Percentiles rank a stretch among this genome's conserved stretches.
Evolutionary conservation across 2,888 invertebrate species (phyloP).

Genomic region (Drosophila neotestacea): DNA sequence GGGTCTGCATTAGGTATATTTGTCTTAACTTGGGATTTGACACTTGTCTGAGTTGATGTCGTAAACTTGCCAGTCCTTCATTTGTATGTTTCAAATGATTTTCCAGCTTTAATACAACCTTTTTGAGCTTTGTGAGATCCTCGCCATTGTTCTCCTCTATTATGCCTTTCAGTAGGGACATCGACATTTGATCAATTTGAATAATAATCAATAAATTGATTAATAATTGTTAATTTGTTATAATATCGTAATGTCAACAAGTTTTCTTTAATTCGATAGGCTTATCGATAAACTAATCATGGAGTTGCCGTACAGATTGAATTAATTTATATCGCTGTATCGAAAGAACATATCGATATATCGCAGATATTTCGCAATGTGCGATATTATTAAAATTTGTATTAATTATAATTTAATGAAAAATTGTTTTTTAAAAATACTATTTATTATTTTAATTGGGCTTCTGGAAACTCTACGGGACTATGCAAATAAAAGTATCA

Average conservation of each 20-base stretch:
- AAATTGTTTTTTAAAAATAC: too few species aligned
- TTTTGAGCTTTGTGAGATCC: conserved; percentile 13
- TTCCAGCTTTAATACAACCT: conserved; percentile 12
- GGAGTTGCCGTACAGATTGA: conserved; percentile 31
- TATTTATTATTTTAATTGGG: too few species aligned
- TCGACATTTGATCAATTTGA: conserved; percentile 23
- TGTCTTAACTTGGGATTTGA: conserved; percentile 2
- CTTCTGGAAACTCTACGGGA: too few species aligned
- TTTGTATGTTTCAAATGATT: conserved; percentile 32
- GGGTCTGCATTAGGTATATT: conserved; percentile 20
- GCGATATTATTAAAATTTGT: too few species aligned
- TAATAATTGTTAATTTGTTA: not conserved
- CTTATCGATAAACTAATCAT: conserved; percentile 38
- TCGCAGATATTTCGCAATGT: too few species aligned
- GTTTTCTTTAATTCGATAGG: conserved; percentile 38
- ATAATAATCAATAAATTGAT: not conserved
- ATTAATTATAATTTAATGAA: too few species aligned
- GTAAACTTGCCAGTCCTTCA: conserved; percentile 27
- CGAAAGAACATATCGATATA: too few species aligned
- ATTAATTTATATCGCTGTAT: not conserved
- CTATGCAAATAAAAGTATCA: too few species aligned
- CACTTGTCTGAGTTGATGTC: conserved; percentile 23
- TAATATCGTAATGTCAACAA: not conserved
- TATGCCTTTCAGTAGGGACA: not conserved
- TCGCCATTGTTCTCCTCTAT: conserved; percentile 1